Conservation (phyloP, 2,113 vertebrate species). For the Gallinago undulata region DNA sequence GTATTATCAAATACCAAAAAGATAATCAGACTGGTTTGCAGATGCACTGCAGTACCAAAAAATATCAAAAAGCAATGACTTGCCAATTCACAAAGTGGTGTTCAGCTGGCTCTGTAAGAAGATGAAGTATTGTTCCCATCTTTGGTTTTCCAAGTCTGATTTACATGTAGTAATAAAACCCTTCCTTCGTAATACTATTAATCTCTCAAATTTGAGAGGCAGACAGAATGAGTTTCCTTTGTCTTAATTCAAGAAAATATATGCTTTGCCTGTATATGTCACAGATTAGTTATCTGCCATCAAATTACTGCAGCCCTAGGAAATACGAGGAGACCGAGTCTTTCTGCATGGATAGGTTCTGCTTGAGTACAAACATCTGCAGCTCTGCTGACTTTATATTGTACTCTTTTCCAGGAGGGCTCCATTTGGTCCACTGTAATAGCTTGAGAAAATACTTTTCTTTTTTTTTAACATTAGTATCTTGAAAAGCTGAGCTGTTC, state of each 20-base stretch:
- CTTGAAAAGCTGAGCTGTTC: background rate
- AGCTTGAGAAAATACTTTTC: background rate
- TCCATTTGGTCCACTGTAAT: background rate
- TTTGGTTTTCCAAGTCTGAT: constrained; percentile 10
- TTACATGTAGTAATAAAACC: constrained; percentile 17
- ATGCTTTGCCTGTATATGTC: background rate
- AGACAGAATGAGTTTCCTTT: background rate
- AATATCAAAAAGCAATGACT: background rate
- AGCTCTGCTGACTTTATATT: background rate
- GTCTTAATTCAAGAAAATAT: constrained; percentile 3
- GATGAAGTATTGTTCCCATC: background rate
- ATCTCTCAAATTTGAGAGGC: constrained; percentile 4
- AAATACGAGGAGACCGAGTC: accelerated
- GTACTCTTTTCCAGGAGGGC: background rate
- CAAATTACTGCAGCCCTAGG: background rate
- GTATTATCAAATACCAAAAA: background rate
- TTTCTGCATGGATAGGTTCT: background rate
- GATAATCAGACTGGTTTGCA: constrained; percentile 10
- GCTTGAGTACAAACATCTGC: background rate
- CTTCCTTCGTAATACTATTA: background rate
- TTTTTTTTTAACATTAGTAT: background rate
- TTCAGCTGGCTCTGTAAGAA: background rate
- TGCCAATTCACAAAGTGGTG: background rate
- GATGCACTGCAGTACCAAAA: constrained; percentile 12
- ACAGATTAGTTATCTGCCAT: background rate